Evolutionary conservation across 2,888 invertebrate genomes (phyloP), one percentile per base, ranked within the genome.

Genomic region (Cataglyphis cursor): DNA sequence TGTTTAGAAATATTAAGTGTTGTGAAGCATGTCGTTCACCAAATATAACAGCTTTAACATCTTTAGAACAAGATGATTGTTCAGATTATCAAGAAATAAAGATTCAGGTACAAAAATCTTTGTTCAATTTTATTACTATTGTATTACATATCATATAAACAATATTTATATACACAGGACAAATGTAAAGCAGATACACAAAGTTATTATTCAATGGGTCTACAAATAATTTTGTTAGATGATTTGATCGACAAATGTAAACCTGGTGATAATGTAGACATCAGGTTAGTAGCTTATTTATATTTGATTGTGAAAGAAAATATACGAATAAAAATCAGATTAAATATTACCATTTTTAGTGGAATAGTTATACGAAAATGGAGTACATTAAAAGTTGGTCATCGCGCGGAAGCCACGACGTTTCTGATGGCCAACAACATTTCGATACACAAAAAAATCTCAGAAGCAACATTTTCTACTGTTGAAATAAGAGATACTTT

Each of bases 31-130:
- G 95, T 85, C 88, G 90, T n/a, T 87, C 92, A 0, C 85, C 81
- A 85, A 92, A 75, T 54, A 82, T 94, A 31, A 95, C 94, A 83
- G 95, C 95, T 90, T 94, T 96, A 24, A 96, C 95, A 84, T 94
- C 96, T 74, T 95, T 96, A 54, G 96, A 96, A 66, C 95, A 96
- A 85, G 96, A 96, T 86, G 96, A 97, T 92, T 98, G 96, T 93
- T 97, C 96, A 91, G 98, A 98, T 95, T 98, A 97, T 95, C 98
- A 98, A 94, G 98, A 98, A 95, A 96, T 98, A 18, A 98, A 98
- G 95, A 96, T 99, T 92, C 97, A 97, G 95, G 97, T 97, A 94
- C 70, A 57, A 57, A 31, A n/a, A 61, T 5, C 15, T 84, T 35
- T 12, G 24, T 54, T 18, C n/a, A 35, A 35, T 15, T 31, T 6